Evolutionary conservation across 2,888 invertebrate species (phyloP).

Genomic region (Drosophila peninsularis): DNA sequence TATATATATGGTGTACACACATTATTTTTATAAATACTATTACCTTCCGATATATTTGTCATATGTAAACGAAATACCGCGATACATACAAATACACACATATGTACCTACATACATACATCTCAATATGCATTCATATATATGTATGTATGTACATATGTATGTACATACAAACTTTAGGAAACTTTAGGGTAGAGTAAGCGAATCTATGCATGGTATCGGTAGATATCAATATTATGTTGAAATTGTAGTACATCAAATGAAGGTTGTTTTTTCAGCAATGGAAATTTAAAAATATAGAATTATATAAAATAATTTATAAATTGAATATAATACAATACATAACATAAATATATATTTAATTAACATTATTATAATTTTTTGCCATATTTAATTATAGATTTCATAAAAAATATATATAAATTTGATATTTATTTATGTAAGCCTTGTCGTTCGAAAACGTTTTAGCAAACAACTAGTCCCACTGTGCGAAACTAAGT

Average conservation of each 20-base stretch:
- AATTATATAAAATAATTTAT: neutral
- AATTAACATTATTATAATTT: neutral
- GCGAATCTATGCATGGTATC: constrained; percentile 1
- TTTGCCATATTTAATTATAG: neutral
- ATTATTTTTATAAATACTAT: constrained; percentile 20
- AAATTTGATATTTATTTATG: neutral
- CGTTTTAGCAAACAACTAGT: neutral
- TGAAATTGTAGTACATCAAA: constrained; percentile 24
- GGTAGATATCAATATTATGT: constrained; percentile 21
- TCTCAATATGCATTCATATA: neutral
- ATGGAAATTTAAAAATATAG: neutral
- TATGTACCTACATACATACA: neutral
- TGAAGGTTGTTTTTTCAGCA: constrained; percentile 6
- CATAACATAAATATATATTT: neutral
- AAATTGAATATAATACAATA: neutral
- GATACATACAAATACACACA: neutral
- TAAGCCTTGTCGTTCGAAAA: neutral
- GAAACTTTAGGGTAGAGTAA: neutral
- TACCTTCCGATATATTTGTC: constrained; percentile 12
- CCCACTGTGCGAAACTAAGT: constrained; percentile 36
- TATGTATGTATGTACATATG: neutral
- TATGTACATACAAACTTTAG: neutral
- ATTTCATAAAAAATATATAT: neutral
- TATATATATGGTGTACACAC: neutral
- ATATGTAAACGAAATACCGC: constrained; percentile 1